phyloP scores from a whole-genome alignment of 2,888 invertebrate species.

The Pachydiplax longipennis region DNA sequence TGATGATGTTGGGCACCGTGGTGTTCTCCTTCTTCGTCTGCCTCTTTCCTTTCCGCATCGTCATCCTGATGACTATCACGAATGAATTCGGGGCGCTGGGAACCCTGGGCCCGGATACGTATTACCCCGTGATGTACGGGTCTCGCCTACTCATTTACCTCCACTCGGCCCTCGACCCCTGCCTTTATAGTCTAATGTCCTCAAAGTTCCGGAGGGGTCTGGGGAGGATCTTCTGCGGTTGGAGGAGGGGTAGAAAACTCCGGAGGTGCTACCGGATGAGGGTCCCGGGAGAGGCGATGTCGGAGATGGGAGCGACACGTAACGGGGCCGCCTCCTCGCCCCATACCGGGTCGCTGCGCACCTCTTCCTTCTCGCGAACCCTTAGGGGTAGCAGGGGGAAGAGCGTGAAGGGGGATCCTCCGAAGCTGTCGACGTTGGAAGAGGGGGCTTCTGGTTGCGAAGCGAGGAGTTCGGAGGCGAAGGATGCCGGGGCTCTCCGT shows the following conservation, averaged over 20 bases:
- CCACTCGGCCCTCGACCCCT: conserved; percentile 91
- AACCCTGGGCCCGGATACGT: conserved; percentile 78
- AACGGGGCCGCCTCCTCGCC: conserved; percentile 23
- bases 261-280: conserved; percentile 35
- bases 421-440: conserved; percentile 30
- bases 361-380: conserved; percentile 19
- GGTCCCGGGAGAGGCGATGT: neutral
- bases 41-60: conserved; percentile 85
- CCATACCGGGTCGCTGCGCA: neutral
- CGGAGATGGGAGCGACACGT: neutral
- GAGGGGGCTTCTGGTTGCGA: conserved; percentile 6
- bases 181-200: conserved; percentile 90
- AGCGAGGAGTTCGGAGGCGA: conserved; percentile 10
- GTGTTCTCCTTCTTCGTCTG: conserved; percentile 91
- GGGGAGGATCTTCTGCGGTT: conserved; percentile 68
- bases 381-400: conserved; percentile 11
- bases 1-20: conserved; percentile 88
- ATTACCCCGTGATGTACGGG: conserved; percentile 84
- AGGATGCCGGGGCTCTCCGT: neutral
- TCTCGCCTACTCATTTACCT: conserved; percentile 87
- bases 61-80: conserved; percentile 86
- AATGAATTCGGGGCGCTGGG: conserved; percentile 69
- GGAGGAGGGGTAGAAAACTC: conserved; percentile 48
- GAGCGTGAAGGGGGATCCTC: neutral
- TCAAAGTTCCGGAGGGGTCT: conserved; percentile 89